These are phyloP conservation scores for Oreochromis aureus DNA, from an alignment of 2,113 vertebrate species.

Conservation along the genomic window DNA sequence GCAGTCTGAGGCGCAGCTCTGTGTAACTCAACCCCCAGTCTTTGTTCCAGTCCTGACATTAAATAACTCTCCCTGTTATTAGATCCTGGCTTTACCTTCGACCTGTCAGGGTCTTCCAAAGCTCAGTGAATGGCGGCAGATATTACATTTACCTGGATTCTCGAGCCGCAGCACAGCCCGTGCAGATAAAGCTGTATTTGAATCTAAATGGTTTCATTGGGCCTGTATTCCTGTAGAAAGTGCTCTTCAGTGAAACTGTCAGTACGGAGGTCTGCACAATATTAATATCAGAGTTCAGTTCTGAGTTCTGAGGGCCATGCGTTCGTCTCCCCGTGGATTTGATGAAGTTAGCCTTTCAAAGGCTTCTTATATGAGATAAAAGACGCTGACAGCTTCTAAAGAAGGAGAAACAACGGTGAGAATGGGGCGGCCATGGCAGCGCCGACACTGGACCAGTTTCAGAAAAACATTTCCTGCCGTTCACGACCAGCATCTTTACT, in stretches of 20 bases:
- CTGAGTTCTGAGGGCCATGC: background rate
- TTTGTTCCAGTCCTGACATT: background rate
- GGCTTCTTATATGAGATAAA: background rate
- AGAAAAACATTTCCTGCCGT: background rate
- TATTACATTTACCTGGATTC: background rate
- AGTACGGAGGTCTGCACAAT: background rate
- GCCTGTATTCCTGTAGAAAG: background rate
- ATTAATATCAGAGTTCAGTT: background rate
- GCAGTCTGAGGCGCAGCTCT: background rate
- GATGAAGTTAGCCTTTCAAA: background rate
- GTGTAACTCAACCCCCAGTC: background rate
- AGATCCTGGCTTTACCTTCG: background rate
- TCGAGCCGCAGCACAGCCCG: background rate
- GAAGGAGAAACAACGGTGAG: background rate
- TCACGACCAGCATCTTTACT: background rate
- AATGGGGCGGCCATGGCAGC: background rate
- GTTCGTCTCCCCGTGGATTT: background rate
- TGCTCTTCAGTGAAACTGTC: background rate
- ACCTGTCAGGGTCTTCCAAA: background rate
- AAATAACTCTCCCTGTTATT: background rate
- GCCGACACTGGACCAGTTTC: background rate
- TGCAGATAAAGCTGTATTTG: background rate
- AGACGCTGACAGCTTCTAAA: rapidly evolving
- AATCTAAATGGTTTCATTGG: background rate
- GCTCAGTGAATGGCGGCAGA: background rate